Percentiles rank a stretch among this genome's conserved stretches.
Conservation (phyloP, 2,888 invertebrate genomes). For the Eupithecia pulchellata region DNA sequence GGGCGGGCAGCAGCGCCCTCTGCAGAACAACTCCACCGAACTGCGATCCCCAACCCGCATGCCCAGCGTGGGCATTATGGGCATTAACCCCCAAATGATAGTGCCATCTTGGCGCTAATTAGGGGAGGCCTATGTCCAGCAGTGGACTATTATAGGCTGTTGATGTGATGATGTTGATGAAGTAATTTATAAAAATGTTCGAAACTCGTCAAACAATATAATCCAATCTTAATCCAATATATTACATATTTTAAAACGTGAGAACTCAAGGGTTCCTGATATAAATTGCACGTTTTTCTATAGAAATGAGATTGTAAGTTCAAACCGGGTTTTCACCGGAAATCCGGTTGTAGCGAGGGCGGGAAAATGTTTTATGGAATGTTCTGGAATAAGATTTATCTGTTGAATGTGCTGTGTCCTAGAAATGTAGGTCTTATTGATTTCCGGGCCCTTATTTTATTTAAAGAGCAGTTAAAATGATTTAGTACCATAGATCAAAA, state of each 20-base stretch:
- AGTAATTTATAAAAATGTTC: too few relatives aligned
- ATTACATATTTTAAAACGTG: neutral
- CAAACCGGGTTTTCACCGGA: slow-evolving; percentile 16
- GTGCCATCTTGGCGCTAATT: too few relatives aligned
- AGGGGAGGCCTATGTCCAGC: too few relatives aligned
- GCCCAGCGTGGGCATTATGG: too few relatives aligned
- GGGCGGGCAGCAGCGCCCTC: too few relatives aligned
- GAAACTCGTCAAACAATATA: too few relatives aligned
- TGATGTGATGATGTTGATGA: too few relatives aligned
- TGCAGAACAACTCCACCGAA: too few relatives aligned
- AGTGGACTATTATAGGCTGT: too few relatives aligned
- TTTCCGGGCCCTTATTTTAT: neutral
- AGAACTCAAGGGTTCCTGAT: neutral
- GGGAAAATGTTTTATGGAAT: slow-evolving; percentile 13
- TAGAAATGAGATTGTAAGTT: slow-evolving; percentile 14
- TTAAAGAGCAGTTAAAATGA: neutral
- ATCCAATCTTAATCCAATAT: too few relatives aligned
- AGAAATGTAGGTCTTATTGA: neutral
- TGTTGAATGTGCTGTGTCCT: neutral
- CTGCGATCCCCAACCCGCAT: too few relatives aligned
- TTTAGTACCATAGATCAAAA: neutral
- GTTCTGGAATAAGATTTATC: slow-evolving; percentile 5
- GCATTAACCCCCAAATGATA: too few relatives aligned
- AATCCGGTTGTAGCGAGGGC: slow-evolving; percentile 4
- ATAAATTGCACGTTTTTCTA: slow-evolving; percentile 1